phyloP scores from a whole-genome alignment of 1,140 invertebrate species.

The Camponotus vicinus region DNA sequence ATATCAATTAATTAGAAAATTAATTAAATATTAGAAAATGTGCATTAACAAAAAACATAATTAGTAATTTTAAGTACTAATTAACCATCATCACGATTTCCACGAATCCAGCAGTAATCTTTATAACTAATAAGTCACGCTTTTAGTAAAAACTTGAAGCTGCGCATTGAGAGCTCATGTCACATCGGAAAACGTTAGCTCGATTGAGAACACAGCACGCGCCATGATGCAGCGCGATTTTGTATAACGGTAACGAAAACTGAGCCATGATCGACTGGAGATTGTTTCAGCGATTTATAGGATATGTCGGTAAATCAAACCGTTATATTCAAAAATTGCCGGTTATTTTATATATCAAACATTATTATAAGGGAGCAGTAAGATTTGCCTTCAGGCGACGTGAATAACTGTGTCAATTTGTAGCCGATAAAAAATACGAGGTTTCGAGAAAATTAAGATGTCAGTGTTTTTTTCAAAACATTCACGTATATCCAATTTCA shows the following conservation, averaged over 20 bases:
- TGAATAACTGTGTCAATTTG: background rate
- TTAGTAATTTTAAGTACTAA: background rate
- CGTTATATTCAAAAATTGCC: slow-evolving; percentile 15
- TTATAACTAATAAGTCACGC: slow-evolving; percentile 62
- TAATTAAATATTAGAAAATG: too few species aligned
- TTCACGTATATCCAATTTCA: background rate
- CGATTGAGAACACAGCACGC: slow-evolving; percentile 63
- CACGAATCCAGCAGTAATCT: background rate
- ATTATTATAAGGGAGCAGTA: background rate
- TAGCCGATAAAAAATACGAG: background rate
- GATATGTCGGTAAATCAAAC: slow-evolving; percentile 52
- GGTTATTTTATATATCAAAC: background rate
- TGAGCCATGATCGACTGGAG: slow-evolving; percentile 5
- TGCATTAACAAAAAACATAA: background rate
- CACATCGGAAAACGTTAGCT: slow-evolving; percentile 61
- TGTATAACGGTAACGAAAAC: slow-evolving; percentile 63
- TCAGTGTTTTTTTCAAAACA: background rate
- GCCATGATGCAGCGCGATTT: slow-evolving; percentile 67
- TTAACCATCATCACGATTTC: background rate
- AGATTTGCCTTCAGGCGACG: background rate
- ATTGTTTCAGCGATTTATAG: slow-evolving; percentile 31
- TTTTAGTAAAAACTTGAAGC: background rate
- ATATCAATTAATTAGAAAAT: too few species aligned
- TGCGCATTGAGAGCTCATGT: slow-evolving; percentile 30
- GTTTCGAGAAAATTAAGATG: background rate